Evolutionary conservation across 2,797 vertebrate genomes (phyloP).

Genomic region (Passerculus sandwichensis): DNA sequence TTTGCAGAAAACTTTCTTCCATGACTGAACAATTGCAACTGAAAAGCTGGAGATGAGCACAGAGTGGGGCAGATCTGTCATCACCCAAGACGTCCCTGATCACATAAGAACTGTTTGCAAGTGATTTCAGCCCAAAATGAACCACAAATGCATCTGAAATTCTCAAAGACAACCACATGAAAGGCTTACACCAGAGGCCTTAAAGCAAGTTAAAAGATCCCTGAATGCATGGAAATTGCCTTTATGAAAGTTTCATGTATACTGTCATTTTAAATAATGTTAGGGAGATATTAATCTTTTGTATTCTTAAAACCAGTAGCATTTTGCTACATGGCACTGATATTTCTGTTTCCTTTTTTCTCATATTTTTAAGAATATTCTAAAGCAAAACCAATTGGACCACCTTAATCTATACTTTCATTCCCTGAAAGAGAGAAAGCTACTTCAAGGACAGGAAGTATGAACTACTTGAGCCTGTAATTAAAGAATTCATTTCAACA

Average conservation of each 20-base stretch:
- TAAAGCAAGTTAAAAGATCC: slow-evolving; percentile 14
- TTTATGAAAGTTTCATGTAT: slow-evolving; percentile 13
- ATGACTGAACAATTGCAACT: not conserved
- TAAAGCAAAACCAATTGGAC: not conserved
- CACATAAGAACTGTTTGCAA: not conserved
- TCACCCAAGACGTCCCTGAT: not conserved
- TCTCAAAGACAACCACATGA: slow-evolving; percentile 12
- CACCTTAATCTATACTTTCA: not conserved
- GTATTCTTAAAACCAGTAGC: not conserved
- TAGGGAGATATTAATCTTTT: not conserved
- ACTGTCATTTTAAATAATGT: not conserved
- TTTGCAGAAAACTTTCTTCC: slow-evolving; percentile 4
- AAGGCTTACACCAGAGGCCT: not conserved
- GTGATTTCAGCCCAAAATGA: slow-evolving; percentile 20
- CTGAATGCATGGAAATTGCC: not conserved
- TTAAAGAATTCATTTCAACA: not conserved
- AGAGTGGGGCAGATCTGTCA: not conserved
- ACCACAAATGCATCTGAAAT: not conserved
- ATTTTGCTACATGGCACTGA: not conserved
- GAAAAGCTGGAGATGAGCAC: not conserved
- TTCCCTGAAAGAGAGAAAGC: not conserved
- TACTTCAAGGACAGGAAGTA: not conserved
- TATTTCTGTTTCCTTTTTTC: not conserved
- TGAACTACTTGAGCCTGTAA: not conserved
- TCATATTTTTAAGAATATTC: not conserved